These are phyloP conservation scores for Agrypnia vestita DNA, from an alignment of 1,140 invertebrate genomes.

Conservation along the genomic window DNA sequence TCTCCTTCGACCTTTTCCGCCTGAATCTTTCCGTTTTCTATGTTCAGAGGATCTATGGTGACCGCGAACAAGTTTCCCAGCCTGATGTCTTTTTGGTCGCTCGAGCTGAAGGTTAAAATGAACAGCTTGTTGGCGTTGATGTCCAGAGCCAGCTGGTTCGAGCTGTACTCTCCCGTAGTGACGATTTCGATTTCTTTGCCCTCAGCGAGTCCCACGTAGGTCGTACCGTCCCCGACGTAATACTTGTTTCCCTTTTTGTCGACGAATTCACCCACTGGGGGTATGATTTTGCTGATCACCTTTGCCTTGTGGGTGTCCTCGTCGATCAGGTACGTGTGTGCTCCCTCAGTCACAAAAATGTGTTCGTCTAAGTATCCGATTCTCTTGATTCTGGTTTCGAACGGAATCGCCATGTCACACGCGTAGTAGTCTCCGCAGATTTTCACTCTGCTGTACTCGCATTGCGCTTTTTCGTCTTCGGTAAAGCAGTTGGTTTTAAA, in stretches of 20 bases:
- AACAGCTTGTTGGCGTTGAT: constrained; percentile 34
- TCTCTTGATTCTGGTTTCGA: constrained; percentile 29
- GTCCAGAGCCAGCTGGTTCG: constrained; percentile 39
- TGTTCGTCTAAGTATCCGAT: constrained; percentile 32
- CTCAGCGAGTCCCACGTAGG: not conserved
- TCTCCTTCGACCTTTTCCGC: constrained; percentile 40
- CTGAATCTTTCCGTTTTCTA: constrained; percentile 15
- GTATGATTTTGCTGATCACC: constrained; percentile 1
- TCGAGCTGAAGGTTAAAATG: constrained; percentile 25
- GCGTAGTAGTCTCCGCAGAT: constrained; percentile 44
- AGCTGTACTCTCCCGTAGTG: constrained; percentile 41
- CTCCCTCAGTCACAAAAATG: constrained; percentile 5
- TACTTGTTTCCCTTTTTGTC: constrained; percentile 45
- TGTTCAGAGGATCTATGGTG: constrained; percentile 4
- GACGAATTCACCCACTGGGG: constrained; percentile 8
- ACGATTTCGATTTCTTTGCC: constrained; percentile 42
- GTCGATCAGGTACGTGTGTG: constrained; percentile 12
- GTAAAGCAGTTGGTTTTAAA: constrained; percentile 36
- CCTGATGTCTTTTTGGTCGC: not conserved
- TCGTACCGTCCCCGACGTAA: constrained; percentile 32
- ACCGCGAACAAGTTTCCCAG: constrained; percentile 9
- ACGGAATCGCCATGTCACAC: constrained; percentile 16
- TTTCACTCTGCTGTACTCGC: constrained; percentile 37
- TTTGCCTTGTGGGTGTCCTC: not conserved
- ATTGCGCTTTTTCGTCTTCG: not conserved